These are phyloP conservation scores for Cremastobaeus sp. DNA, from an alignment of 2,888 invertebrate species.

Conservation along the genomic window DNA sequence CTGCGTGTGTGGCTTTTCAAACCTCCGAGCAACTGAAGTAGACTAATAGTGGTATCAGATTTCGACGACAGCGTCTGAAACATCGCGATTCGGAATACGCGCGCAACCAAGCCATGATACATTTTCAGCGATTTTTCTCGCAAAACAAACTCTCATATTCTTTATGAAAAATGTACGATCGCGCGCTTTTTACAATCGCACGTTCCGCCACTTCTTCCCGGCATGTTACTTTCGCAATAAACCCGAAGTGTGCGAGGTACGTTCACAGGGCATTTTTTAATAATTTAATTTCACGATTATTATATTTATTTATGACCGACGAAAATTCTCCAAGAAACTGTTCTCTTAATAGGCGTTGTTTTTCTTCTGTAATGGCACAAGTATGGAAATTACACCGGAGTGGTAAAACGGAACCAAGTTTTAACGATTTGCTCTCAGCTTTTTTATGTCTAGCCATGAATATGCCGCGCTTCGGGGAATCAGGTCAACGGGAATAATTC, in stretches of 20 bases:
- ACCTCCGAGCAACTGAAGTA: constrained; percentile 45
- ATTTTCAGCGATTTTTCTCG: constrained; percentile 46
- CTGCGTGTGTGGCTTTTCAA: constrained; percentile 54
- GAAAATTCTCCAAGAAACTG: no score
- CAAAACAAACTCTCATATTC: constrained; percentile 37
- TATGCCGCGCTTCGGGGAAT: no score
- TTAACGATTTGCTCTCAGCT: no score
- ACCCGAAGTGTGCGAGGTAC: constrained; percentile 6
- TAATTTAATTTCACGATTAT: constrained; percentile 7
- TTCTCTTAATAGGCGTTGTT: no score
- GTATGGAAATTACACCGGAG: no score
- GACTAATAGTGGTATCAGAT: constrained; percentile 60
- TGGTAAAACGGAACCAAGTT: no score
- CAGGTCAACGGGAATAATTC: no score
- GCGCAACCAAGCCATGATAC: constrained; percentile 34
- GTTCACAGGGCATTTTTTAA: constrained; percentile 21
- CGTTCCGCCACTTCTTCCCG: constrained; percentile 22
- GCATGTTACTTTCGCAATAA: constrained; percentile 30
- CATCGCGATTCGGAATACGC: constrained; percentile 50
- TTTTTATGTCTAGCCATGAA: no score
- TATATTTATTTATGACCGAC: background rate
- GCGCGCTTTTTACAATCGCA: constrained; percentile 35
- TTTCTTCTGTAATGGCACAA: no score
- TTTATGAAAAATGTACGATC: constrained; percentile 47
- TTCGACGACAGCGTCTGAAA: constrained; percentile 53